Percentiles rank a stretch among this genome's conserved stretches.
phyloP scores from a whole-genome alignment of 1,140 invertebrate species.

The Arion vulgaris region DNA sequence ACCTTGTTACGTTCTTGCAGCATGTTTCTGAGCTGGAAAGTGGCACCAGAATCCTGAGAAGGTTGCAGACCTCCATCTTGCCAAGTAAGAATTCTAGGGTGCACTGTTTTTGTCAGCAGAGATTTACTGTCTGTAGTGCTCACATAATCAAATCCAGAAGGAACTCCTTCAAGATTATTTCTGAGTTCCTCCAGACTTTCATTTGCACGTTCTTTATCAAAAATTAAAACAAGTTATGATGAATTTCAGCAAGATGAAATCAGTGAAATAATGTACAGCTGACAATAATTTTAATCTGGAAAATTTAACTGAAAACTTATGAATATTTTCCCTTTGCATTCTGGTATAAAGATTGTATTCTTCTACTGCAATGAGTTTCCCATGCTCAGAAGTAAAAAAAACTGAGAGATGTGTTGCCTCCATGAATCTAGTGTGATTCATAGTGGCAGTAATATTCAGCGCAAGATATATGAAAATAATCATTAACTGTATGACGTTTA shows the following conservation, averaged over 20 bases:
- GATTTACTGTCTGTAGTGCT: slow-evolving; percentile 40
- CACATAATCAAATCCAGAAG: neutral
- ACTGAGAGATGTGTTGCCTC: too few species aligned
- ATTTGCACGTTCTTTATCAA: slow-evolving; percentile 52
- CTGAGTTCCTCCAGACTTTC: slow-evolving; percentile 53
- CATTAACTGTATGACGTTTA: too few species aligned
- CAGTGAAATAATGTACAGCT: too few species aligned
- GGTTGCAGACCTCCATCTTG: slow-evolving; percentile 46
- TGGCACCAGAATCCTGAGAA: slow-evolving; percentile 42
- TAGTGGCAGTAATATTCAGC: too few species aligned
- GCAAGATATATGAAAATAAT: too few species aligned
- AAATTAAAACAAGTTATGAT: neutral
- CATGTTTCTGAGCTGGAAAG: slow-evolving; percentile 44
- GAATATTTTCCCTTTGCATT: too few species aligned
- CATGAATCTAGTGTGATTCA: too few species aligned
- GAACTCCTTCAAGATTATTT: slow-evolving; percentile 40
- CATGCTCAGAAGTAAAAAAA: too few species aligned
- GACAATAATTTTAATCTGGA: too few species aligned
- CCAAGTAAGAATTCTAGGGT: slow-evolving; percentile 55
- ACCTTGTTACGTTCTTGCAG: slow-evolving; percentile 14
- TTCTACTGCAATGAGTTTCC: too few species aligned
- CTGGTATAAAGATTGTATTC: too few species aligned
- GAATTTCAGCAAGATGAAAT: neutral
- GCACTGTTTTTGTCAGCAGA: slow-evolving; percentile 48
- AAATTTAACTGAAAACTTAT: too few species aligned